Evolutionary conservation across 2,113 vertebrate genomes (phyloP).

Genomic region (Rhinichthys klamathensis): DNA sequence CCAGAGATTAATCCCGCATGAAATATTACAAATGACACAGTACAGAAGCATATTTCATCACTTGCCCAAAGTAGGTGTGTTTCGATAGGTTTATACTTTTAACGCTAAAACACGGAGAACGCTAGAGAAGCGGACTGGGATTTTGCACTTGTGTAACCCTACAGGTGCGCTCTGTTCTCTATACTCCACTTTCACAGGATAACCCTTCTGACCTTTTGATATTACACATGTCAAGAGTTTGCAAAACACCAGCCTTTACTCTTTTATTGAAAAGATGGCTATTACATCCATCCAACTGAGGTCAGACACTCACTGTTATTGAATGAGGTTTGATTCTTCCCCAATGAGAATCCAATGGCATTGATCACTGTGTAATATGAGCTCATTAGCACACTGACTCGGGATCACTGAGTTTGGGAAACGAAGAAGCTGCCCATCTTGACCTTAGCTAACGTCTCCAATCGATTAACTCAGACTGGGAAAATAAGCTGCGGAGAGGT

Average conservation of each 20-base stretch:
- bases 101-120: not conserved
- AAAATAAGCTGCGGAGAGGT: constrained; percentile 84
- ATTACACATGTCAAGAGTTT: constrained; percentile 52
- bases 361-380: constrained; percentile 85
- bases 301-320: constrained; percentile 61
- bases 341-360: constrained; percentile 66
- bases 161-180: not conserved
- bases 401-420: constrained; percentile 81
- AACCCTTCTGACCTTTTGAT: constrained; percentile 41
- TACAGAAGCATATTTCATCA: not conserved
- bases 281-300: constrained; percentile 56
- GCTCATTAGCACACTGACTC: constrained; percentile 86
- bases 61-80: not conserved
- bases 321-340: constrained; percentile 57
- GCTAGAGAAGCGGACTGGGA: not conserved
- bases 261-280: constrained; percentile 52
- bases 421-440: constrained; percentile 83
- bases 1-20: not conserved
- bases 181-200: not conserved
- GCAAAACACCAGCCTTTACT: constrained; percentile 54
- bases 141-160: not conserved
- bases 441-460: constrained; percentile 83
- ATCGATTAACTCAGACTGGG: constrained; percentile 83
- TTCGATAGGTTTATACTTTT: not conserved
- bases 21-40: not conserved